These are phyloP conservation scores for Eciton burchellii DNA, from an alignment of 1,140 invertebrate genomes.

Conservation along the genomic window DNA sequence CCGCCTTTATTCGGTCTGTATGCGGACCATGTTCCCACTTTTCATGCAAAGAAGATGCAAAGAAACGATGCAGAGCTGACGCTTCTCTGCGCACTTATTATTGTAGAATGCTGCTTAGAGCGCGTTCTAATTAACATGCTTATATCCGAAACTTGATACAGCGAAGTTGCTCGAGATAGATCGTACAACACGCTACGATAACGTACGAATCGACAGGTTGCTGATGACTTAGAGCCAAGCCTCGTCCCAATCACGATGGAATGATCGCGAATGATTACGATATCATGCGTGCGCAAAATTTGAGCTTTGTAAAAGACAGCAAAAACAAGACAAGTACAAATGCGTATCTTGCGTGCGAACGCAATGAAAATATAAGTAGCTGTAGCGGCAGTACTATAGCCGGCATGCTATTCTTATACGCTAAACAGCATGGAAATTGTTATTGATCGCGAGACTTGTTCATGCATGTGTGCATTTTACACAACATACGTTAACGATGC, in stretches of 20 bases:
- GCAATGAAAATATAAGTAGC: background rate
- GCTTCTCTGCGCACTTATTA: background rate
- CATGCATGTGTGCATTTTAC: slow-evolving; percentile 2
- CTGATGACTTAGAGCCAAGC: background rate
- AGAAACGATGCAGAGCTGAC: background rate
- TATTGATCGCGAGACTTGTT: slow-evolving; percentile 37
- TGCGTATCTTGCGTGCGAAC: slow-evolving; percentile 11
- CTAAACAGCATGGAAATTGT: slow-evolving; percentile 44
- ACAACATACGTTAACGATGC: slow-evolving; percentile 30
- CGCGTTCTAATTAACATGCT: slow-evolving; percentile 11
- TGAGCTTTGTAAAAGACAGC: background rate
- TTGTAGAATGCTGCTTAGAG: background rate
- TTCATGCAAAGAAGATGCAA: background rate
- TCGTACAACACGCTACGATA: background rate
- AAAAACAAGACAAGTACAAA: background rate
- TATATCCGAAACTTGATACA: slow-evolving; percentile 8
- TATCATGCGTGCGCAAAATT: background rate
- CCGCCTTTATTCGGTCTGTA: background rate
- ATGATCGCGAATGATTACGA: background rate
- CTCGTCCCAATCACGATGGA: background rate
- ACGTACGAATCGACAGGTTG: background rate
- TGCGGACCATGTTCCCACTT: background rate
- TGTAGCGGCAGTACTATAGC: background rate
- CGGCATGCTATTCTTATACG: slow-evolving; percentile 41
- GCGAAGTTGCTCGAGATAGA: background rate